phyloP scores from a whole-genome alignment of 2,113 vertebrate species.

The Perognathus longimembris region DNA sequence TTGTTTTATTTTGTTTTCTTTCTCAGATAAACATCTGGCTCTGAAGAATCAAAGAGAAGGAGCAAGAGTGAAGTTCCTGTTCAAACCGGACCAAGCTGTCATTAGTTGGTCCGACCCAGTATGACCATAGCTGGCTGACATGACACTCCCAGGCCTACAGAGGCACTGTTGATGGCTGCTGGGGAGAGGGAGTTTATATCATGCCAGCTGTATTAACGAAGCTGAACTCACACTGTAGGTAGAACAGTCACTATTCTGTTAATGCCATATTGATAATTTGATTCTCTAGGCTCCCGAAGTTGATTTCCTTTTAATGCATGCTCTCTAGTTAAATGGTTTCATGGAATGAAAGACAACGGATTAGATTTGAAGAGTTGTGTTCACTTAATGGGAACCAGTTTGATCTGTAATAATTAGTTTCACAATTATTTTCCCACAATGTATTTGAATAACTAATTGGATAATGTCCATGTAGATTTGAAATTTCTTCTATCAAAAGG shows the following conservation, averaged over 20 bases:
- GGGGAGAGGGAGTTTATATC: neutral
- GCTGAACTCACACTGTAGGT: conserved; percentile 6
- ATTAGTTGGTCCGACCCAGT: neutral
- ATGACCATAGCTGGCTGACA: neutral
- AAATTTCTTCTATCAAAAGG: conserved; percentile 74
- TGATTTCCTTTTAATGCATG: conserved; percentile 50
- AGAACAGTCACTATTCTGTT: conserved; percentile 17
- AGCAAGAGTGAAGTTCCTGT: neutral
- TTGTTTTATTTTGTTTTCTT: neutral
- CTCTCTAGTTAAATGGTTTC: conserved; percentile 41
- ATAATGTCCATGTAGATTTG: conserved; percentile 68
- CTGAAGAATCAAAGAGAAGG: neutral
- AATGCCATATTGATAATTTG: conserved; percentile 60
- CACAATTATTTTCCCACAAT: conserved; percentile 68
- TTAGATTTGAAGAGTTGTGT: conserved; percentile 52
- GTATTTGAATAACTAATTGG: conserved; percentile 75
- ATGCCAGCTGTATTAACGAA: neutral
- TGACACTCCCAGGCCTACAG: neutral
- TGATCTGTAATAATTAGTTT: conserved; percentile 73
- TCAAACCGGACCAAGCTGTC: neutral
- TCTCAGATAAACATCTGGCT: neutral
- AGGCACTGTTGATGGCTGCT: no score
- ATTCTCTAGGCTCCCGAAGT: conserved; percentile 22
- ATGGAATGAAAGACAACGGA: conserved; percentile 48
- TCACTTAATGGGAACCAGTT: conserved; percentile 60